Conservation (phyloP, 2,113 vertebrate species). For the Falco punctatus region DNA sequence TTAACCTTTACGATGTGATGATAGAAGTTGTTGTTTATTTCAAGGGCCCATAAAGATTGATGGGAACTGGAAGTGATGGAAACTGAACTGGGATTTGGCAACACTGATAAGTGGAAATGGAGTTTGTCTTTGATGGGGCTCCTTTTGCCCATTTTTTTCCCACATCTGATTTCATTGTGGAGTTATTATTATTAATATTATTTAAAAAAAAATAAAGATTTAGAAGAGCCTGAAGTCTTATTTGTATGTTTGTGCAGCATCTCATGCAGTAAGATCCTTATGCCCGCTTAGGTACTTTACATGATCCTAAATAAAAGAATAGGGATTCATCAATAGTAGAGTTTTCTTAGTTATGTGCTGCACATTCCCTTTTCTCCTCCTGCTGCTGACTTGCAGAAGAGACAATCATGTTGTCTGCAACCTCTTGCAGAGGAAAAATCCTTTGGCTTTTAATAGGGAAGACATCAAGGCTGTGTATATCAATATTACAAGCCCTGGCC, state of each 20-base stretch:
- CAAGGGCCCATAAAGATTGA: neutral
- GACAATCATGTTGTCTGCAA: neutral
- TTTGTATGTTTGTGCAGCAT: neutral
- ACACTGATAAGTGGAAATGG: neutral
- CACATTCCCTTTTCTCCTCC: neutral
- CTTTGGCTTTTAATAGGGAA: neutral
- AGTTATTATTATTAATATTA: neutral
- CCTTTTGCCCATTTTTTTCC: neutral
- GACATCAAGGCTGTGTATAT: neutral
- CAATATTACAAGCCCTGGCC: neutral
- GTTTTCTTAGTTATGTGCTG: neutral
- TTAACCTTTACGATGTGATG: conserved; percentile 24
- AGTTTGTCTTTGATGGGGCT: neutral
- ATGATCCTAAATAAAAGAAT: neutral
- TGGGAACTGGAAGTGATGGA: neutral
- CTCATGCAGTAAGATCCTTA: neutral
- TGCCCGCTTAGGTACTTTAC: neutral
- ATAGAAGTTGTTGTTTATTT: conserved; percentile 2
- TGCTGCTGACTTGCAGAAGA: neutral
- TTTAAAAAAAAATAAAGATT: neutral
- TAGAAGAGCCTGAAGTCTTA: neutral
- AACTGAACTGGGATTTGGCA: neutral
- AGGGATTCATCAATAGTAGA: neutral
- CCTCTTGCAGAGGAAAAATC: neutral
- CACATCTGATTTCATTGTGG: neutral